Base-by-base conservation (phyloP, 2,888 invertebrate genomes). In the Aphidius colemani region DNA sequence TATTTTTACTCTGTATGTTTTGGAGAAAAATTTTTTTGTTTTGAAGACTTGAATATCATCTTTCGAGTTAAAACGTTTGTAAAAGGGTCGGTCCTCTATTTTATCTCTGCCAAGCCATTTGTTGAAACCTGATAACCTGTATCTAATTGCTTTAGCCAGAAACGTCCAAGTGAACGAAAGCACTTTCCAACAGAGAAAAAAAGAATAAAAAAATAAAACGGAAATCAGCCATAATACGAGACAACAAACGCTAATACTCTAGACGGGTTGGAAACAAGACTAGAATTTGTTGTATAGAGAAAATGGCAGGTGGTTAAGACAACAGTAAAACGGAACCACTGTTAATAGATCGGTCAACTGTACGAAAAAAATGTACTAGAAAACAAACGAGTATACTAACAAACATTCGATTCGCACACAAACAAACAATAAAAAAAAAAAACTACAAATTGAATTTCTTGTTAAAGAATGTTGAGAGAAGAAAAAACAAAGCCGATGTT, bases 121-220 rank as follows among this genome's bases (percentile, higher is more conserved):
- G 50, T 18, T 59, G 72, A 71, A 75, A 75, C 70, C 67, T 69
- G 72, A 75, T 75, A 74, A 66, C 68, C 69, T 64, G 69, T 66
- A 65, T 69, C 69, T 75, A 73, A 75, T 75, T 75, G 74, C 72
- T 75, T 67, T 50, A 39, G 58, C 48, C 40, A 49, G 46, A 58
- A 68, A 66, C 62, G 56, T 59, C 61, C 66, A 62, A 65, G 69
- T 64, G 59, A 59, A 51, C 53, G 64, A 67, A 71, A 72, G 43
- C 56, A 9, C 18, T 11, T 13, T 45, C n/a, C 39, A 9, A 45
- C 45, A 18, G 30, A 44, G 45, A 56, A 40, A 57, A 50, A 53
- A 30, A 30, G 5, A 41, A 63, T 56, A 63, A 66, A 49, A 30
- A 30, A 30, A 18, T 2, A 2, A 1, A 45, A 7, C 49, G 63